A percentile compares a stretch with the other conserved stretches of the same genome.
phyloP scores from a whole-genome alignment of 2,113 vertebrate genomes.

The Physeter macrocephalus region DNA sequence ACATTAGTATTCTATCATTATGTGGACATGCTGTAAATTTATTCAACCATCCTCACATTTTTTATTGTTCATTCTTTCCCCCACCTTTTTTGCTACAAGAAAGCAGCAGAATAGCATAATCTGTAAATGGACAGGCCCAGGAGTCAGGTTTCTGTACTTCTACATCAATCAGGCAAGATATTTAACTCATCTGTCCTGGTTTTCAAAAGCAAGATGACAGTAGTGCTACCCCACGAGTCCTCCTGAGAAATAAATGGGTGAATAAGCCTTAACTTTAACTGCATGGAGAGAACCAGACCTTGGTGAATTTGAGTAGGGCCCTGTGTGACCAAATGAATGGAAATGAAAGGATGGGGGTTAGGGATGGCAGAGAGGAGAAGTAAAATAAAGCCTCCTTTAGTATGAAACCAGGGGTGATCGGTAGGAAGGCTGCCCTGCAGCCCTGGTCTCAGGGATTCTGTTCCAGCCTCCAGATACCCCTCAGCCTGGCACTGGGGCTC shows the following conservation, averaged over 20 bases:
- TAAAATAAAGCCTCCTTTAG: slow-evolving; percentile 56
- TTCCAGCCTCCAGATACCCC: neutral
- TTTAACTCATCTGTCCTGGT: neutral
- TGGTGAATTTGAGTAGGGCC: neutral
- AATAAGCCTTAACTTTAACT: neutral
- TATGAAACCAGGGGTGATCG: slow-evolving; percentile 12
- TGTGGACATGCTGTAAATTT: neutral
- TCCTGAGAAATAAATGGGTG: neutral
- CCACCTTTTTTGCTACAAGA: too few relatives aligned
- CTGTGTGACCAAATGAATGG: neutral
- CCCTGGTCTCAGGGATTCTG: neutral
- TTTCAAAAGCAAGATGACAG: neutral
- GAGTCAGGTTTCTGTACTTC: neutral
- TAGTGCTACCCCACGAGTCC: neutral
- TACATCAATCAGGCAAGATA: neutral
- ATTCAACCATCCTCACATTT: neutral
- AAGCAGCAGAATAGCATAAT: neutral
- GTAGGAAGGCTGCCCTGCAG: neutral
- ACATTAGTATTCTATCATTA: neutral
- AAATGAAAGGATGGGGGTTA: neutral
- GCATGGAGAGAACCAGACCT: neutral
- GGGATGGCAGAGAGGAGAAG: neutral
- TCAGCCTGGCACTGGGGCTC: neutral
- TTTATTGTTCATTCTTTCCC: neutral
- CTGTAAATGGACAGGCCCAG: neutral